Conservation (phyloP, 2,113 vertebrate genomes). For the Camelus bactrianus region DNA sequence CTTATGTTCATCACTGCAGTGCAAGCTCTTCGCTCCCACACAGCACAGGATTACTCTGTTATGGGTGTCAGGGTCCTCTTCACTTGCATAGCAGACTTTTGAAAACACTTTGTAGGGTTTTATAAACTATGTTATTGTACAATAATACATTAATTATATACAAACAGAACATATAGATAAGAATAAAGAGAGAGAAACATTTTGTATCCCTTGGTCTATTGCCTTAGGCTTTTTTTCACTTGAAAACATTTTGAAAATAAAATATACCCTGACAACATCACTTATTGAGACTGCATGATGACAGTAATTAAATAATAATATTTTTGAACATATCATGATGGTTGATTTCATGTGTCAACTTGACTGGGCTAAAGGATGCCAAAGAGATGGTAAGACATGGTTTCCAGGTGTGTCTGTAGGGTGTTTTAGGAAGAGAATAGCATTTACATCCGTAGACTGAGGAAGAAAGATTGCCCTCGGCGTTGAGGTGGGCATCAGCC, state of each 20-base stretch:
- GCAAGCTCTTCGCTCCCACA: accelerated
- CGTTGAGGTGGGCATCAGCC: no score
- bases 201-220: not conserved
- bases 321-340: not conserved
- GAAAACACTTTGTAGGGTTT: not conserved
- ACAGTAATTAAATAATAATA: not conserved
- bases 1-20: accelerated
- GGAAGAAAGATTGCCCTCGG: not conserved
- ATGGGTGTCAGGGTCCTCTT: no score
- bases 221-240: not conserved
- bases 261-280: not conserved
- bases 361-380: not conserved
- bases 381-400: not conserved
- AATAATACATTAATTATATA: not conserved
- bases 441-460: no score
- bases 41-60: accelerated
- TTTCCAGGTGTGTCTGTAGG: not conserved
- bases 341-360: not conserved
- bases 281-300: not conserved
- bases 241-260: not conserved
- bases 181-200: not conserved
- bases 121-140: not conserved
- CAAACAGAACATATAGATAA: not conserved
- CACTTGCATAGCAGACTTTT: no score
- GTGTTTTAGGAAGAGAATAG: no score